Percentiles rank a stretch among this genome's conserved stretches.
Evolutionary conservation across 35 echinoderm and acorn worm genomes (phyloP).

Genomic region (Heliocidaris tuberculata): DNA sequence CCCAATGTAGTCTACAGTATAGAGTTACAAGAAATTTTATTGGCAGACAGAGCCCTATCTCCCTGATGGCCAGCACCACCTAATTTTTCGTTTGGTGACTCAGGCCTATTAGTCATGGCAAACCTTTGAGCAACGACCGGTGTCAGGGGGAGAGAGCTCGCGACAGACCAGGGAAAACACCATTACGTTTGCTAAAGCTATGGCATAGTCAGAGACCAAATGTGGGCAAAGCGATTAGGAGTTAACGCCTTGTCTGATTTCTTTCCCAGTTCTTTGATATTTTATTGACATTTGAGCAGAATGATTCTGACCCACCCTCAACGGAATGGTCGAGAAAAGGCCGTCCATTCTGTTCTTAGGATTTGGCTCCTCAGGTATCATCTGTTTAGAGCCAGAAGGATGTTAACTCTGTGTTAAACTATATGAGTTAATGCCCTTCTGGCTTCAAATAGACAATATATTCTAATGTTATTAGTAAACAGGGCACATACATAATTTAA

Average conservation of each 20-base stretch:
- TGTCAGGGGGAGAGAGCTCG: not conserved
- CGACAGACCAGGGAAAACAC: not conserved
- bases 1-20: not conserved
- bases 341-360: not conserved
- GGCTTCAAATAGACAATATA: too few species aligned
- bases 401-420: too few species aligned
- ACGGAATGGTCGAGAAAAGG: not conserved
- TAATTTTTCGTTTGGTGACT: not conserved
- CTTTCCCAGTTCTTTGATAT: not conserved
- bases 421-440: too few species aligned
- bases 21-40: not conserved
- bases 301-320: not conserved
- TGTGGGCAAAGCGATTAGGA: not conserved
- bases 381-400: too few species aligned
- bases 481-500: too few species aligned
- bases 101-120: not conserved
- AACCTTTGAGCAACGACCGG: not conserved
- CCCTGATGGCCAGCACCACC: too few species aligned
- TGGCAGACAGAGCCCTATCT: not conserved
- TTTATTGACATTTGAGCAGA: conserved; percentile 4
- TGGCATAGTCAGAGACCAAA: not conserved
- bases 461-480: too few species aligned
- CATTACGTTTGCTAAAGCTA: not conserved
- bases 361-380: too few species aligned
- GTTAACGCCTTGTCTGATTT: conserved; percentile 16